Percentiles rank a stretch among this genome's conserved stretches.
Conservation (phyloP, 1,140 invertebrate species). For the Sesamia nonagrioides region DNA sequence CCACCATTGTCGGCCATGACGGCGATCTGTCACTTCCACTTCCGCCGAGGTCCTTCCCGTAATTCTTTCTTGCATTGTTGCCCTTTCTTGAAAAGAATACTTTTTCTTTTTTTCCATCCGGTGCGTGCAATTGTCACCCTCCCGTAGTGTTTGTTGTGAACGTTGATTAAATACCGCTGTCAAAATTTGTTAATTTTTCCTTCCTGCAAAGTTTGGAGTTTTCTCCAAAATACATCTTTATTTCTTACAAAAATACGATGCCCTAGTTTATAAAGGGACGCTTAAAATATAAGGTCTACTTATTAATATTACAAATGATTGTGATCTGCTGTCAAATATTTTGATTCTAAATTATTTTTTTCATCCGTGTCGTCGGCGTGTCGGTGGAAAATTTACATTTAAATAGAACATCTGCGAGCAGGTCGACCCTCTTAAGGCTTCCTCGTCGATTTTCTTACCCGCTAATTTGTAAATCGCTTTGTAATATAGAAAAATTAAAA, state of each 20-base stretch:
- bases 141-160: slow-evolving; percentile 75
- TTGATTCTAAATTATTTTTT: slow-evolving; percentile 83
- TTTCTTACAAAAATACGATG: slow-evolving; percentile 22
- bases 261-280: neutral
- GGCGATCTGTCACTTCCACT: slow-evolving; percentile 86
- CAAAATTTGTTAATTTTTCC: slow-evolving; percentile 72
- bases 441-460: slow-evolving; percentile 82
- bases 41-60: slow-evolving; percentile 72
- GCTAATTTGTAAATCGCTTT: slow-evolving; percentile 87
- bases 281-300: slow-evolving; percentile 33
- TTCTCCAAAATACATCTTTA: neutral
- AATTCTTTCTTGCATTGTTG: slow-evolving; percentile 81
- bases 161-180: slow-evolving; percentile 82
- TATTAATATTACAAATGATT: slow-evolving; percentile 61
- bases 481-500: slow-evolving; percentile 87
- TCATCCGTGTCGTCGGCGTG: slow-evolving; percentile 81
- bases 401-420: slow-evolving; percentile 86
- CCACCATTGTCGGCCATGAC: slow-evolving; percentile 82
- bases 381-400: slow-evolving; percentile 85
- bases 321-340: slow-evolving; percentile 79
- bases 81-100: slow-evolving; percentile 82
- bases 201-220: slow-evolving; percentile 56
- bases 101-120: slow-evolving; percentile 73
- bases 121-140: slow-evolving; percentile 83
- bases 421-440: slow-evolving; percentile 82